Evolutionary conservation across 1,140 invertebrate species (phyloP).

Genomic region (Samia ricini): DNA sequence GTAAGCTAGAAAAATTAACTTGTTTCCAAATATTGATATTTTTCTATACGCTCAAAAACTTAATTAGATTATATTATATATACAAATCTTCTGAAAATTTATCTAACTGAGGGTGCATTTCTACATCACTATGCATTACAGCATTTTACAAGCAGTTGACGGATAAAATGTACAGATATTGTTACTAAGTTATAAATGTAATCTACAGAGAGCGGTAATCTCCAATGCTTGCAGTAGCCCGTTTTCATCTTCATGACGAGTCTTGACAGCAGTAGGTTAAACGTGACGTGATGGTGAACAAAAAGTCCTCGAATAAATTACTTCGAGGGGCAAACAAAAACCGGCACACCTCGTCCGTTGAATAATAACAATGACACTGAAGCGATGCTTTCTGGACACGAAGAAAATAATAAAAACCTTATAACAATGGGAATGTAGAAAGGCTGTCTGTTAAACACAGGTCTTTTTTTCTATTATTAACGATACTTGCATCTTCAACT

Average conservation of each 20-base stretch:
- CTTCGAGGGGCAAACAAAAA: constrained; percentile 62
- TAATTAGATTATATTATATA: too few relatives aligned
- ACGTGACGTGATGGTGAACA: constrained; percentile 42
- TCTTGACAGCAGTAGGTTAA: constrained; percentile 57
- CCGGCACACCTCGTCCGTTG: constrained; percentile 49
- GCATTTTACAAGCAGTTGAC: too few relatives aligned
- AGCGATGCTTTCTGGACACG: constrained; percentile 12
- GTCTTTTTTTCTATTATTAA: too few relatives aligned
- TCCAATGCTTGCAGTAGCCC: constrained; percentile 44
- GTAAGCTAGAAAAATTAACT: too few relatives aligned
- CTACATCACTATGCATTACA: too few relatives aligned
- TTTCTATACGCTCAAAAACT: too few relatives aligned
- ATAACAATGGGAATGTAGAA: background rate
- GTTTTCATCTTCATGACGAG: constrained; percentile 45
- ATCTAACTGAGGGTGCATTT: too few relatives aligned
- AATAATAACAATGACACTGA: constrained; percentile 73
- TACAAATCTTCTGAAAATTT: too few relatives aligned
- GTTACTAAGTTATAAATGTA: too few relatives aligned
- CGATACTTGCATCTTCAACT: too few relatives aligned
- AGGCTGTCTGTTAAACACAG: background rate
- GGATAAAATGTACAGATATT: too few relatives aligned
- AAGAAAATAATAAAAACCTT: background rate
- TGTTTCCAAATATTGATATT: too few relatives aligned
- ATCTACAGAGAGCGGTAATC: background rate
- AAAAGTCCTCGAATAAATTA: constrained; percentile 70